Base-by-base conservation (phyloP, 2,888 invertebrate species). In the Harpagoxenus sublaevis region DNA sequence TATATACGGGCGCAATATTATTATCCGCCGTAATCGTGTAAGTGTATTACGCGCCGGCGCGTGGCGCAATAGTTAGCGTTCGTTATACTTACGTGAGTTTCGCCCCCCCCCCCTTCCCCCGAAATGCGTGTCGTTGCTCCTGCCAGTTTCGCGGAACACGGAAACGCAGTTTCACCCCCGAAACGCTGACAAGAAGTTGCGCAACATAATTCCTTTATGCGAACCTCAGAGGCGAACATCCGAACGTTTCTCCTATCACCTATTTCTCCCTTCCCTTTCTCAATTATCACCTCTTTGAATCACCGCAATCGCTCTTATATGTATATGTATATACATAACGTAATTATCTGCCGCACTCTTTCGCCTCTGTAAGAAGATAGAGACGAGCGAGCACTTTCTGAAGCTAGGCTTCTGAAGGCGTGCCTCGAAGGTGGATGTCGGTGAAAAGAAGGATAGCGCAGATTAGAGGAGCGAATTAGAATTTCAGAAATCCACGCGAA, bases 401-500 rank as follows among this genome's bases (percentile, higher is more conserved):
- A 68, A 48, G 66, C 48, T 42, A 42, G 42, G 23, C 23, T 23
- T 23, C 23, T 23, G 23, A 23, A 23, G 23, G 6, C 42, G 8
- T 42, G 42, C 42, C 42, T 42, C 9, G 8, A 18, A 39, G 53
- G 15, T 48, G 45, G 39, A n/a, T n/a, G 8, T 28, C 73, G 48
- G 42, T 60, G 45, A 63, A 77, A 84, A 83, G 81, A 62, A 53
- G 39, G 70, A 81, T 63, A 60, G 78, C 82, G 79, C 73, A 87
- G 89, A 89, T 89, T 91, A 88, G 84, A 77, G 78, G 85, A 81
- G 35, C 62, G 88, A 90, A 92, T 92, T 91, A 92, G 92, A 92
- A 92, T 92, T 92, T 92, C 88, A 91, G 92, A 92, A 92, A 91
- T 92, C 84, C 84, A 60, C 70, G 83, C 60, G 87, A 92, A 92